Evolutionary conservation across 2,797 vertebrate genomes (phyloP), one percentile per base, ranked within the genome.

Genomic region (Halcyon leucocephala): DNA sequence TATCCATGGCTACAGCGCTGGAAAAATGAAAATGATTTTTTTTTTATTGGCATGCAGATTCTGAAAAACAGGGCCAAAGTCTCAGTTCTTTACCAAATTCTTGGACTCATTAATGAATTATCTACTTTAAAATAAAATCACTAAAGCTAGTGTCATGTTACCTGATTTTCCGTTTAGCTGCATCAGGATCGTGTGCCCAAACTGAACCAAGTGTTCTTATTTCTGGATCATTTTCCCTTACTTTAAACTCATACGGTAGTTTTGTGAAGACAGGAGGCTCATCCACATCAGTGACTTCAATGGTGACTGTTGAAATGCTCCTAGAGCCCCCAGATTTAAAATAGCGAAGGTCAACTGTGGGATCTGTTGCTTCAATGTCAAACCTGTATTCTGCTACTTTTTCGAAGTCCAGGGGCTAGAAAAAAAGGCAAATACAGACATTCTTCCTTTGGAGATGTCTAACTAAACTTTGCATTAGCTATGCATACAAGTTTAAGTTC

Each of bases 341-440:
- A 82, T 99, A 98, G 0, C 97, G 91, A 5, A 98, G 96, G 67
- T 90, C 93, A 21, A 95, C 97, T 0, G 95, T 98, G 37, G 98
- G 97, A 91, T 99, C 99, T 0, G 81, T 97, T 42, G 99, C 98
- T 44, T 97, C 90, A 6, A 99, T 97, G 8, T 52, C 93, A 81
- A 99, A 98, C 0, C 13, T 97, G 96, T 99, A 99, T 14, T 72
- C 95, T 69, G 39, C 89, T 7, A 54, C 97, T 19, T 90, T 98
- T 95, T 99, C 99, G 0, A 98, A 99, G 97, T 99, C 99, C 82
- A 99, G 96, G 73, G 97, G 93, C 99, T 99, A 96, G 58, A 64
- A 29, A 42, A 44, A 90, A 73, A 79, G 71, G 28, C 39, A 79
- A 7, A 76, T 14, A 33, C 18, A 90, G 54, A 58, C 62, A 41